A percentile compares a stretch with the other conserved stretches of the same genome.
Evolutionary conservation across 2,113 vertebrate genomes (phyloP).

Genomic region (Sinocyclocheilus grahami): DNA sequence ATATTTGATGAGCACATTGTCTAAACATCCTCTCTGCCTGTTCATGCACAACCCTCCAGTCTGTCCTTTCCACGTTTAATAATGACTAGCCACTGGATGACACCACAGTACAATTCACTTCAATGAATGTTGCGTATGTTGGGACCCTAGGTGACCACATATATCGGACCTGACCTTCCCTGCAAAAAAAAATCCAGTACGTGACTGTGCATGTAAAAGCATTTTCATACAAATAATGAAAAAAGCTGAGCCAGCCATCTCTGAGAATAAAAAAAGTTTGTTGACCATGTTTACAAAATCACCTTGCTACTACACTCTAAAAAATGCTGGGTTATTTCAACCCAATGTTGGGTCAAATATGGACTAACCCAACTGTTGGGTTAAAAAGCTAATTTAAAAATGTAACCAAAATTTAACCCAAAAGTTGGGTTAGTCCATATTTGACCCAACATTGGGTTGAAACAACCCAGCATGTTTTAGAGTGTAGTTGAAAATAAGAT

Average conservation of each 20-base stretch:
- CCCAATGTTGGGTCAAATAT: too few species aligned
- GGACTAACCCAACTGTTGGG: too few species aligned
- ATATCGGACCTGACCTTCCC: neutral
- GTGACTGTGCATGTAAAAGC: neutral
- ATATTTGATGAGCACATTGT: conserved; percentile 46
- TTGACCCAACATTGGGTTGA: too few species aligned
- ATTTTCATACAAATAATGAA: neutral
- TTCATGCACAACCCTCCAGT: conserved; percentile 39
- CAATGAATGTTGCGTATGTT: neutral
- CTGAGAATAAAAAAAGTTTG: neutral
- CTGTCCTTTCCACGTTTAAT: conserved; percentile 30
- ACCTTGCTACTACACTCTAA: neutral
- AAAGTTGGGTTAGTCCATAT: too few species aligned
- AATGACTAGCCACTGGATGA: neutral
- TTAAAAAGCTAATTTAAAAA: too few species aligned
- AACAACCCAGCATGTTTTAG: too few species aligned
- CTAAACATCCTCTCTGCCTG: conserved; percentile 18
- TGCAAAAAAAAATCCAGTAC: neutral
- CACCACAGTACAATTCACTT: conserved; percentile 15
- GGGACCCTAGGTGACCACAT: neutral
- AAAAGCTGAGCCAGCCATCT: neutral
- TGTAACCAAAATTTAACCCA: too few species aligned
- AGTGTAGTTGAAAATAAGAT: neutral
- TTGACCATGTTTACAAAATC: neutral
- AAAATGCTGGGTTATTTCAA: too few species aligned